Percentiles rank a stretch among this genome's conserved stretches.
Conservation (phyloP, 2,888 invertebrate species). For the Drosophila longiperda region DNA sequence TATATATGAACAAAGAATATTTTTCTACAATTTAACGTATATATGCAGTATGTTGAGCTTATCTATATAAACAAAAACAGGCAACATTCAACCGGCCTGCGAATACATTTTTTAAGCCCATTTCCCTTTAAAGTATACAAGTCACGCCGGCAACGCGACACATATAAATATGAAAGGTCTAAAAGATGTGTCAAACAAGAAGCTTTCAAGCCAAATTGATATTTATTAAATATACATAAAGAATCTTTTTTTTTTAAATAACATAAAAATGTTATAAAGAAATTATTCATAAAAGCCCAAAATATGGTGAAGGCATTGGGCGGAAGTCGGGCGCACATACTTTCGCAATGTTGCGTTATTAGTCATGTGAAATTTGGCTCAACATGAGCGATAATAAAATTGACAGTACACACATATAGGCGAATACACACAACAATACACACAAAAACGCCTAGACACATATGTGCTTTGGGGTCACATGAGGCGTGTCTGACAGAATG, state of each 20-base stretch:
- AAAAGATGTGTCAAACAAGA: conserved; percentile 25
- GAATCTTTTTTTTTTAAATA: conserved; percentile 20
- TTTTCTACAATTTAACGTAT: background rate
- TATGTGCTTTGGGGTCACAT: conserved; percentile 5
- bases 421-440: conserved; percentile 10
- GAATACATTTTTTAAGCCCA: background rate
- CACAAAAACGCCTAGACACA: conserved; percentile 4
- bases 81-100: background rate
- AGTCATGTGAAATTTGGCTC: conserved; percentile 75
- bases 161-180: conserved; percentile 1
- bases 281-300: conserved; percentile 21
- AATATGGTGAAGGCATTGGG: conserved; percentile 13
- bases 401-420: conserved; percentile 46
- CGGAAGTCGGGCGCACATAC: conserved; percentile 11
- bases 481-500: conserved; percentile 26
- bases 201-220: conserved; percentile 66
- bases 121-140: conserved; percentile 33
- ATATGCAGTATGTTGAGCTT: background rate
- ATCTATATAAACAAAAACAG: background rate
- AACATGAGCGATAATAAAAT: conserved; percentile 70
- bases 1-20: background rate
- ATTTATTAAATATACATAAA: conserved; percentile 61
- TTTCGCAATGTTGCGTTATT: conserved; percentile 61
- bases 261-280: conserved; percentile 28
- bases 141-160: background rate